Percentiles rank a stretch among this genome's conserved stretches.
Conservation (phyloP, 2,888 invertebrate genomes). For the Drosophila helvetica region DNA sequence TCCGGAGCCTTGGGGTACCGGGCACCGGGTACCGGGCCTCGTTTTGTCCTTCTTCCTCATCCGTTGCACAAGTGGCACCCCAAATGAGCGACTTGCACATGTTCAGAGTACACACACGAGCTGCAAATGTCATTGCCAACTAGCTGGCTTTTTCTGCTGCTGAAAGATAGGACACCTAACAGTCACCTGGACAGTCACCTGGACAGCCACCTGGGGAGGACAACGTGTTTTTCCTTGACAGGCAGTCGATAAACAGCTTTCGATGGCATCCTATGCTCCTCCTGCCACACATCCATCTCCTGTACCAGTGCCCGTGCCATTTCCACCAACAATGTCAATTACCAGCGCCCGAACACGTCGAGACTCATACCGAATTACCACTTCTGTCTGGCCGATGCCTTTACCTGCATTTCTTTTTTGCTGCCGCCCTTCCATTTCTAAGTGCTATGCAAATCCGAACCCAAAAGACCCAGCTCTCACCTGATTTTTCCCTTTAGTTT, state of each 20-base stretch:
- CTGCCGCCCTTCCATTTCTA: conserved; percentile 59
- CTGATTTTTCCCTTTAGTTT: conserved; percentile 61
- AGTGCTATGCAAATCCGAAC: conserved; percentile 65
- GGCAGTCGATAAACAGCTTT: conserved; percentile 1
- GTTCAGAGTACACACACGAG: not conserved
- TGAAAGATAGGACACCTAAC: not conserved
- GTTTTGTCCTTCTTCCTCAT: not conserved
- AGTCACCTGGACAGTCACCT: not conserved
- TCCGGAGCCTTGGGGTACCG: not conserved
- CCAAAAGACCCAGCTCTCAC: conserved; percentile 49
- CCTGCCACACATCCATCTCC: not conserved
- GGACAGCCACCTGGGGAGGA: not conserved
- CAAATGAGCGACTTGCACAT: not conserved
- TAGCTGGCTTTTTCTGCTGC: not conserved
- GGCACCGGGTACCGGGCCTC: not conserved
- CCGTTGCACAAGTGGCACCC: not conserved
- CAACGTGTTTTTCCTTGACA: not conserved
- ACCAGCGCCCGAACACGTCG: conserved; percentile 45
- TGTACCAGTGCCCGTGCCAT: conserved; percentile 4
- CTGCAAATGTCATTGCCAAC: not conserved
- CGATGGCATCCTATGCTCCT: not conserved
- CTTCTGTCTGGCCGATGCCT: conserved; percentile 14
- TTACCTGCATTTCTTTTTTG: not conserved
- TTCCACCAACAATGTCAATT: conserved; percentile 62
- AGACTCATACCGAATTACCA: conserved; percentile 68